phyloP scores from a whole-genome alignment of 2,797 vertebrate species.

The Chrosomus eos region DNA sequence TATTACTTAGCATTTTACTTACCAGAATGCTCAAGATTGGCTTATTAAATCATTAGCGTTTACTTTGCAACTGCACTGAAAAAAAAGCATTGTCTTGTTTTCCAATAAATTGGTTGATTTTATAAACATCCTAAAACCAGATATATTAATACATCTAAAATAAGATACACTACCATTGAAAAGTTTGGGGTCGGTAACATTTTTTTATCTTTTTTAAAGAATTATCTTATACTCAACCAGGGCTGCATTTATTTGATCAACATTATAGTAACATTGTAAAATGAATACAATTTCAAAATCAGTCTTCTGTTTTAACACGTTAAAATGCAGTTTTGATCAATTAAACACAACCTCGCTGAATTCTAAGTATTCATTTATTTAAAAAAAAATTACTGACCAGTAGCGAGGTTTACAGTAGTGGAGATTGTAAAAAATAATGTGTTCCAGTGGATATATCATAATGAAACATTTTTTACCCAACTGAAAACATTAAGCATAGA shows the following conservation, averaged over 20 bases:
- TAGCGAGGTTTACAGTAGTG: not conserved
- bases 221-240: not conserved
- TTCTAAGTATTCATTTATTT: not conserved
- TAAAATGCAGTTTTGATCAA: not conserved
- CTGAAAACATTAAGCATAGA: not conserved
- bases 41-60: conserved; percentile 23
- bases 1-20: not conserved
- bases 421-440: not conserved
- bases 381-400: not conserved
- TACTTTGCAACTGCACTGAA: not conserved
- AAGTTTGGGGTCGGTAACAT: not conserved
- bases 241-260: not conserved
- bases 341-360: not conserved
- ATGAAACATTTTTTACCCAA: not conserved
- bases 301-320: not conserved
- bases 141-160: not conserved
- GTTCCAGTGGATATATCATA: not conserved
- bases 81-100: not conserved
- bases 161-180: not conserved
- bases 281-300: not conserved
- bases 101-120: not conserved
- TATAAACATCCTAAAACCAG: not conserved
- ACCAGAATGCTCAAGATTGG: not conserved
- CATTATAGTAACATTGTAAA: not conserved
- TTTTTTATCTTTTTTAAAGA: not conserved